Conservation (phyloP, 2,113 vertebrate genomes). For the Cygnus buccinator region DNA sequence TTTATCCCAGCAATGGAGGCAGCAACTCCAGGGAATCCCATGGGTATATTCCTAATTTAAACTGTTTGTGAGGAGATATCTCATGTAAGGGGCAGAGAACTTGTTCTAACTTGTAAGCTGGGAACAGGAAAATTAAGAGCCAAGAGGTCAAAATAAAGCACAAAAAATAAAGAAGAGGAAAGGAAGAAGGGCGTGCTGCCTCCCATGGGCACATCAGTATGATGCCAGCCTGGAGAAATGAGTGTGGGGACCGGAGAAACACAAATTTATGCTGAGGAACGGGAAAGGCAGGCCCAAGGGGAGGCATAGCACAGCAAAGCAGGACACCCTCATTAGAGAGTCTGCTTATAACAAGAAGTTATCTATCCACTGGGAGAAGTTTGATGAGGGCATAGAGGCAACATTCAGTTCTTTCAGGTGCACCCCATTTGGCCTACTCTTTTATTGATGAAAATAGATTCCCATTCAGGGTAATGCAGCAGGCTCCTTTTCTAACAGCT, state of each 20-base stretch:
- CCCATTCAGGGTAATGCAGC: not conserved
- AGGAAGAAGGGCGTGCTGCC: not conserved
- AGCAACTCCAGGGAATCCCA: not conserved
- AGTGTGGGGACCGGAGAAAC: not conserved
- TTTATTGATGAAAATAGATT: not conserved
- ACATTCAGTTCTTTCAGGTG: not conserved
- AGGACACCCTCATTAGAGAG: not conserved
- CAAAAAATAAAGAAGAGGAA: not conserved
- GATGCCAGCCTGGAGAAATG: not conserved
- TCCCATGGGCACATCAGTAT: not conserved
- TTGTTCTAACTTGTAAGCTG: not conserved
- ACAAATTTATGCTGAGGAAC: not conserved
- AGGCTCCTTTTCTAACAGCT: not conserved
- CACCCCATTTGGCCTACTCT: not conserved
- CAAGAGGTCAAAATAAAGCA: not conserved
- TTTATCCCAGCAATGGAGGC: not conserved
- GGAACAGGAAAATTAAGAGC: not conserved
- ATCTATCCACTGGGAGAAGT: not conserved
- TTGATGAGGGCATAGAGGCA: not conserved
- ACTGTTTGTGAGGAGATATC: not conserved
- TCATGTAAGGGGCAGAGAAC: not conserved
- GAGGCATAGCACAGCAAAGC: not conserved
- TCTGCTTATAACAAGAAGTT: not conserved
- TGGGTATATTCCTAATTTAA: not conserved
- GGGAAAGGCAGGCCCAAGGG: not conserved